Evolutionary conservation across 1,140 invertebrate genomes (phyloP).

Genomic region (Globodera rostochiensis): DNA sequence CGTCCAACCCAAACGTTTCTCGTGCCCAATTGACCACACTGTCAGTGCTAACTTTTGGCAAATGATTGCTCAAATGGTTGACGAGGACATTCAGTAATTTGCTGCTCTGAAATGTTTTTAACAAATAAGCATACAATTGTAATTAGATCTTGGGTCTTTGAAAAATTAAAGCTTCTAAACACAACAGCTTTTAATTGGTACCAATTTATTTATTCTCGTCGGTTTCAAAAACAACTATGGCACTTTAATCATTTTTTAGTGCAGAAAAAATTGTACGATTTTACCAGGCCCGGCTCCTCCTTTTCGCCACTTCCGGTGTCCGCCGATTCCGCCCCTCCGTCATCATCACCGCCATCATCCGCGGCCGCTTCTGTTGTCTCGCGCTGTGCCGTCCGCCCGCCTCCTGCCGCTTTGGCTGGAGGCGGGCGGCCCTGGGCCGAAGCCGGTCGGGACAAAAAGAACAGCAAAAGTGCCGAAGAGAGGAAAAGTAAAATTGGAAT

Average conservation of each 20-base stretch:
- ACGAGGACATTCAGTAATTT: conserved; percentile 3
- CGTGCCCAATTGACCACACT: not conserved
- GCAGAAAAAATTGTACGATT: no score
- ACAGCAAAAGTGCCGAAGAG: not conserved
- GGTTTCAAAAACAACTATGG: no score
- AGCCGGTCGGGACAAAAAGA: not conserved
- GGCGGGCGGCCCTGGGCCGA: not conserved
- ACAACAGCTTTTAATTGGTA: not conserved
- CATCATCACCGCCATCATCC: not conserved
- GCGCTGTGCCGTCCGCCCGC: not conserved
- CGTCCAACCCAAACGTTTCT: not conserved
- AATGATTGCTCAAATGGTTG: not conserved
- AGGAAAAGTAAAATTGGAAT: not conserved
- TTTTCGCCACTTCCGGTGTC: not conserved
- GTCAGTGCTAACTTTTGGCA: conserved; percentile 9
- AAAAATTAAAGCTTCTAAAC: no score
- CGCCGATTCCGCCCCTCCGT: not conserved
- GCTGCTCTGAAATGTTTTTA: not conserved
- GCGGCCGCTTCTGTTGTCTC: not conserved
- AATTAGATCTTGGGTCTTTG: no score
- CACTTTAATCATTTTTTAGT: no score
- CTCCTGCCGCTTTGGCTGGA: not conserved
- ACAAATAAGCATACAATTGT: no score
- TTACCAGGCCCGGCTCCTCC: not conserved
- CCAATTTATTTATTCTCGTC: no score